These are phyloP conservation scores for Sphaerophoria taeniata DNA, from an alignment of 2,888 invertebrate species.

Conservation along the genomic window DNA sequence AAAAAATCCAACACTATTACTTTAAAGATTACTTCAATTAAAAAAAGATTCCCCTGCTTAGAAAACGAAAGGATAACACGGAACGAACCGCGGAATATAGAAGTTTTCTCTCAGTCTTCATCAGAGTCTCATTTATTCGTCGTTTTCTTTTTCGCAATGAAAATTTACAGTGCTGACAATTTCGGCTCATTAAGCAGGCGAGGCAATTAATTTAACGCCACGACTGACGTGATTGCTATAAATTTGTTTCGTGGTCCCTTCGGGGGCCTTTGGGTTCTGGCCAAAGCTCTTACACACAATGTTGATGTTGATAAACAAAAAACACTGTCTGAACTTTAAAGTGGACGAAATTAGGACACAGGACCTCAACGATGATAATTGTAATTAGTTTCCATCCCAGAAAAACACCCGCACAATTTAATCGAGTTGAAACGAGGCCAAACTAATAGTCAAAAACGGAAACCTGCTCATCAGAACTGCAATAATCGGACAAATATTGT, in stretches of 20 bases:
- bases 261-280: neutral
- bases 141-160: constrained; percentile 31
- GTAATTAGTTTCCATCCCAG: constrained; percentile 62
- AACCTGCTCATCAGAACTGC: neutral
- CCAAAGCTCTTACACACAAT: neutral
- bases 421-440: constrained; percentile 50
- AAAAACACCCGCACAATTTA: constrained; percentile 38
- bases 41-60: constrained; percentile 51
- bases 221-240: constrained; percentile 70
- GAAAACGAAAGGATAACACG: constrained; percentile 7
- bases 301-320: constrained; percentile 35
- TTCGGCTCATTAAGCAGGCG: constrained; percentile 66
- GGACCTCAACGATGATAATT: constrained; percentile 38
- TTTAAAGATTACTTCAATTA: constrained; percentile 69
- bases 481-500: constrained; percentile 55
- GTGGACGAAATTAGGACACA: constrained; percentile 16
- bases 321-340: neutral
- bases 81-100: neutral
- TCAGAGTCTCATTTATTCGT: too few relatives aligned
- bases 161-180: constrained; percentile 72
- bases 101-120: too few relatives aligned
- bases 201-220: constrained; percentile 70
- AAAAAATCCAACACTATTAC: constrained; percentile 42
- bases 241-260: constrained; percentile 49
- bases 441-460: constrained; percentile 29